These are phyloP conservation scores for Nibea coibor DNA, from an alignment of 2,113 vertebrate genomes.

Conservation along the genomic window DNA sequence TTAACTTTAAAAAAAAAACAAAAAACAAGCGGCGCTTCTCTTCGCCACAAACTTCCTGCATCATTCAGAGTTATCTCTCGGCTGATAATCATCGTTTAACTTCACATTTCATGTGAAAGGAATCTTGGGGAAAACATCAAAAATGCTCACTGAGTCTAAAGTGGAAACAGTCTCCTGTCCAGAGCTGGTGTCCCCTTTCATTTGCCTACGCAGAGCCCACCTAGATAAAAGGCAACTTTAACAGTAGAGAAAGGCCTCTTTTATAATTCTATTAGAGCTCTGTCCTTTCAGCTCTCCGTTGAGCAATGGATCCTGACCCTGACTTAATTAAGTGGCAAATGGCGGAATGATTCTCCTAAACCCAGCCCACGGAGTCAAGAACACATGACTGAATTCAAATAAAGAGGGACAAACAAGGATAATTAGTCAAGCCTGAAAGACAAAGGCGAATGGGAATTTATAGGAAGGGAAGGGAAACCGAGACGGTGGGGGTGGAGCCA, in stretches of 20 bases:
- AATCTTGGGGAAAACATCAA: slow-evolving; percentile 62
- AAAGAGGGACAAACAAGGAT: slow-evolving; percentile 87
- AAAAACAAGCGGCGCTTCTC: slow-evolving; percentile 43
- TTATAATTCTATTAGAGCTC: slow-evolving; percentile 80
- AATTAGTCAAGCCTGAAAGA: slow-evolving; percentile 87
- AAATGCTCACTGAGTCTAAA: slow-evolving; percentile 44
- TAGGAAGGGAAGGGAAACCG: slow-evolving; percentile 68
- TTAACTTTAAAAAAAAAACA: neutral
- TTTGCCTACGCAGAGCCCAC: slow-evolving; percentile 61
- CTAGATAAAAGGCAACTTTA: slow-evolving; percentile 67
- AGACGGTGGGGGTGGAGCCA: slow-evolving; percentile 74
- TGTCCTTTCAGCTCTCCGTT: slow-evolving; percentile 69
- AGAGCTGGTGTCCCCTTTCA: slow-evolving; percentile 73
- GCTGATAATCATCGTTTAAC: slow-evolving; percentile 38
- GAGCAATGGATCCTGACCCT: slow-evolving; percentile 83
- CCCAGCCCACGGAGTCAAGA: slow-evolving; percentile 83
- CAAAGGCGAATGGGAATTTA: slow-evolving; percentile 83
- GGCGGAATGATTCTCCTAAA: slow-evolving; percentile 85
- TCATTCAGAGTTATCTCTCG: slow-evolving; percentile 11
- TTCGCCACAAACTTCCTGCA: slow-evolving; percentile 14
- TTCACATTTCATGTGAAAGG: slow-evolving; percentile 33
- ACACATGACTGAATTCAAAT: slow-evolving; percentile 86
- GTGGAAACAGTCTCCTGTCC: slow-evolving; percentile 67
- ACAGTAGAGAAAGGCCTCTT: slow-evolving; percentile 74
- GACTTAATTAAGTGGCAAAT: slow-evolving; percentile 86